A percentile compares a stretch with the other conserved stretches of the same genome.
These are phyloP conservation scores for Tragelaphus eurycerus DNA, from an alignment of 2,797 vertebrate genomes.

Conservation along the genomic window DNA sequence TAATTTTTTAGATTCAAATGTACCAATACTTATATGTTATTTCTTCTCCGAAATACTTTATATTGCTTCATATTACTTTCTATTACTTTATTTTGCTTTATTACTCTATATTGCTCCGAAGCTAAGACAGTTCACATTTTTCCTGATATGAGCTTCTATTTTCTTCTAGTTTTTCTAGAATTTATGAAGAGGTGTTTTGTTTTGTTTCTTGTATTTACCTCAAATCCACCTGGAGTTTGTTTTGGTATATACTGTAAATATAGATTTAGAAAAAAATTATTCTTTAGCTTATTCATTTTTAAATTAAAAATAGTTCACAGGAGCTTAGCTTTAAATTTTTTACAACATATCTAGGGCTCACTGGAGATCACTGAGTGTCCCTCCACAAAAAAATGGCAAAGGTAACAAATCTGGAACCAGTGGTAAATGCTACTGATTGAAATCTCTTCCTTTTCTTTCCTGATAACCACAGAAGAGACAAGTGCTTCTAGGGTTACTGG, in stretches of 20 bases:
- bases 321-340: background rate
- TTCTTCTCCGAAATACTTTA: background rate
- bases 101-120: background rate
- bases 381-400: background rate
- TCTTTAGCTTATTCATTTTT: background rate
- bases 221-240: constrained; percentile 11
- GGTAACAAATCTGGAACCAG: background rate
- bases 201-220: background rate
- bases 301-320: constrained; percentile 28
- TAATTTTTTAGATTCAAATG: background rate
- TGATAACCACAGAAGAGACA: background rate
- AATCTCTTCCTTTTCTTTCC: background rate
- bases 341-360: background rate
- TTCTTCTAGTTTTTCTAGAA: constrained; percentile 17
- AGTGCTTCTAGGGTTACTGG: background rate
- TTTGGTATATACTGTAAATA: background rate
- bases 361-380: background rate
- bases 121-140: background rate
- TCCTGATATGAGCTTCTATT: background rate
- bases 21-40: background rate
- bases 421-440: background rate
- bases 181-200: background rate
- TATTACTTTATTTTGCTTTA: background rate
- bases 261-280: background rate
- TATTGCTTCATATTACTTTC: background rate